phyloP scores from a whole-genome alignment of 1,140 invertebrate species.

The Psix sp. region DNA sequence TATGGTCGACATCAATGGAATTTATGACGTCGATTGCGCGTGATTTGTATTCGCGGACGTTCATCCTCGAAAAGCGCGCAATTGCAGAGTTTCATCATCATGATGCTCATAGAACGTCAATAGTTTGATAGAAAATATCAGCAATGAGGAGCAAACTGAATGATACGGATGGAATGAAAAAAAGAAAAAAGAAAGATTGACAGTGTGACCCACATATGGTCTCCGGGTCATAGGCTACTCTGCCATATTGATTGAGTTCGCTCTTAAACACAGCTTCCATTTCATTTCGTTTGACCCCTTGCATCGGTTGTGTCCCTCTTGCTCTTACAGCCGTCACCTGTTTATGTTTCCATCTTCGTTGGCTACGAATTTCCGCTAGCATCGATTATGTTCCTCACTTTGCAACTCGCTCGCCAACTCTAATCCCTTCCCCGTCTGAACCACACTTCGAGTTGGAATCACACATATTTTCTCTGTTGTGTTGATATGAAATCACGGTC shows the following conservation, averaged over 20 bases:
- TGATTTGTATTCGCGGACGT: slow-evolving; percentile 40
- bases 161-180: slow-evolving; percentile 52
- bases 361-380: slow-evolving; percentile 12
- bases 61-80: slow-evolving; percentile 35
- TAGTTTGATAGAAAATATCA: slow-evolving; percentile 56
- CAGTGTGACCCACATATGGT: slow-evolving; percentile 71
- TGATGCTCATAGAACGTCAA: slow-evolving; percentile 54
- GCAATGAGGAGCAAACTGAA: slow-evolving; percentile 47
- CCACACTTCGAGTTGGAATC: slow-evolving; percentile 17
- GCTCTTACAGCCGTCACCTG: slow-evolving; percentile 20
- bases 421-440: slow-evolving; percentile 1
- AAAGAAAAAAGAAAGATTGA: slow-evolving; percentile 60
- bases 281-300: slow-evolving; percentile 70
- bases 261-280: slow-evolving; percentile 74
- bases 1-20: slow-evolving; percentile 20
- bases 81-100: slow-evolving; percentile 56
- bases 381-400: slow-evolving; percentile 39
- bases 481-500: slow-evolving; percentile 5
- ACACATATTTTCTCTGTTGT: slow-evolving; percentile 22
- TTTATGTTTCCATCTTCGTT: slow-evolving; percentile 27
- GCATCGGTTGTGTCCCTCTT: slow-evolving; percentile 43
- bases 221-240: slow-evolving; percentile 67
- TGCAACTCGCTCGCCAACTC: slow-evolving; percentile 17
- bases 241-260: slow-evolving; percentile 71
- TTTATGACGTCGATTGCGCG: slow-evolving; percentile 31